Evolutionary conservation across 2,888 invertebrate genomes (phyloP).

Genomic region (Frankliniella intonsa): DNA sequence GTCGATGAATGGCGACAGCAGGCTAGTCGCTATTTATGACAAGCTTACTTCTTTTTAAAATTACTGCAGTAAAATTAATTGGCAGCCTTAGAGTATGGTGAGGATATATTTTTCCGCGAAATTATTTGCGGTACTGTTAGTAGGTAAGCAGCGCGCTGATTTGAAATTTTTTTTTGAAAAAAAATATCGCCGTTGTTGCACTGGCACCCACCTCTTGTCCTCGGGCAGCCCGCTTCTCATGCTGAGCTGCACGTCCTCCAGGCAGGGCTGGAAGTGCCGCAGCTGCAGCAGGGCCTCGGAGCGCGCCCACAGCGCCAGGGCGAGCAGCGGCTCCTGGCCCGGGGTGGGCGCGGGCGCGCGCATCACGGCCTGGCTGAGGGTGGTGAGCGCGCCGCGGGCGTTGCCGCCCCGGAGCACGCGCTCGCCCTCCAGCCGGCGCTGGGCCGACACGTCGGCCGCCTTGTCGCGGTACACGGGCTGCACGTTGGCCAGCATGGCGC

Average conservation of each 20-base stretch:
- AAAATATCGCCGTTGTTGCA: too few species aligned
- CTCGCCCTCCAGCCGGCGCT: conserved; percentile 60
- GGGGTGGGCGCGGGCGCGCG: conserved; percentile 59
- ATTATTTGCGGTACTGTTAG: too few species aligned
- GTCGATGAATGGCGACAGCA: too few species aligned
- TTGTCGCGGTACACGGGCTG: conserved; percentile 64
- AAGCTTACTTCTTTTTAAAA: too few species aligned
- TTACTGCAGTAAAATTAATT: too few species aligned
- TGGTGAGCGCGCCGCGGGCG: conserved; percentile 55
- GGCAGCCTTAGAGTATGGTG: too few species aligned
- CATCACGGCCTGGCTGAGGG: conserved; percentile 68
- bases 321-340: conserved; percentile 58
- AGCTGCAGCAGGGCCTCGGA: conserved; percentile 59
- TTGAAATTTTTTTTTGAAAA: too few species aligned
- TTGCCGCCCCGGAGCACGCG: conserved; percentile 54
- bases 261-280: conserved; percentile 55
- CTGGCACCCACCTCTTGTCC: conserved; percentile 42
- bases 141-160: too few species aligned
- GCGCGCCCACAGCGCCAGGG: conserved; percentile 62
- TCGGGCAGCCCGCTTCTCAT: conserved; percentile 59
- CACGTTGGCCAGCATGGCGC: conserved; percentile 60
- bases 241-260: conserved; percentile 64
- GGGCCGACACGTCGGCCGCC: conserved; percentile 57
- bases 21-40: too few species aligned
- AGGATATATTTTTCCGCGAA: too few species aligned